phyloP scores from a whole-genome alignment of 2,113 vertebrate genomes.

The Anoplopoma fimbria region DNA sequence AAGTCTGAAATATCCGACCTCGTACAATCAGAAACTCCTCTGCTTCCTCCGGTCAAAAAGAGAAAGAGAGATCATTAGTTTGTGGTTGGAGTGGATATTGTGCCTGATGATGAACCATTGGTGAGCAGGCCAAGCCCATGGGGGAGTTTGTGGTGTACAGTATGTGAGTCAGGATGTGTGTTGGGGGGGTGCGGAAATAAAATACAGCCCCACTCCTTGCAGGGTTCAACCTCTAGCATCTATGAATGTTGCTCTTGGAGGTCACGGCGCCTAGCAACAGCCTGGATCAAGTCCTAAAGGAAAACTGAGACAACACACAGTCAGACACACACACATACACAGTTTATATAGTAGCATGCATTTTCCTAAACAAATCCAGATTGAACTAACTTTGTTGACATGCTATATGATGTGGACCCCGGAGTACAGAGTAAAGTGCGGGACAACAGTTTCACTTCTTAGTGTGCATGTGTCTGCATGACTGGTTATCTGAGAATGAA shows the following conservation, averaged over 20 bases:
- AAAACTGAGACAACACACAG: conserved; percentile 67
- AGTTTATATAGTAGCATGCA: conserved; percentile 34
- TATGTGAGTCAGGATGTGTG: conserved; percentile 44
- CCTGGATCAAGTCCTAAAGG: conserved; percentile 62
- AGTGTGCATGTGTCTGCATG: background rate
- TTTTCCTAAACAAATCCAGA: conserved; percentile 30
- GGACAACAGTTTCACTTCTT: background rate
- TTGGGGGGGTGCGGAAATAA: conserved; percentile 58
- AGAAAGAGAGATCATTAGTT: conserved; percentile 14
- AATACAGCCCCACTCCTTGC: conserved; percentile 61
- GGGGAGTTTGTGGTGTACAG: conserved; percentile 57
- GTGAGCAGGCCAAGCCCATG: conserved; percentile 30
- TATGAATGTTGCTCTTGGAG: conserved; percentile 71
- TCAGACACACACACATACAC: conserved; percentile 34
- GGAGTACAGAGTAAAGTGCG: background rate
- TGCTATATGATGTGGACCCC: background rate
- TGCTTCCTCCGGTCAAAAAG: conserved; percentile 2
- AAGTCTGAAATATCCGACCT: background rate
- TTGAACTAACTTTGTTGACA: conserved; percentile 1
- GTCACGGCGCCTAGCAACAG: conserved; percentile 76
- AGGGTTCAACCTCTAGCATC: conserved; percentile 70
- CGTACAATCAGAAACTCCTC: background rate
- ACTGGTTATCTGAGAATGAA: conserved; percentile 17
- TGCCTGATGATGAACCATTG: conserved; percentile 47
- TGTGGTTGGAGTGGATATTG: conserved; percentile 18